Percentiles rank a stretch among this genome's conserved stretches.
Conservation (phyloP, 92 coral and sea anemone species). For the Chrysogorgia sp. region DNA sequence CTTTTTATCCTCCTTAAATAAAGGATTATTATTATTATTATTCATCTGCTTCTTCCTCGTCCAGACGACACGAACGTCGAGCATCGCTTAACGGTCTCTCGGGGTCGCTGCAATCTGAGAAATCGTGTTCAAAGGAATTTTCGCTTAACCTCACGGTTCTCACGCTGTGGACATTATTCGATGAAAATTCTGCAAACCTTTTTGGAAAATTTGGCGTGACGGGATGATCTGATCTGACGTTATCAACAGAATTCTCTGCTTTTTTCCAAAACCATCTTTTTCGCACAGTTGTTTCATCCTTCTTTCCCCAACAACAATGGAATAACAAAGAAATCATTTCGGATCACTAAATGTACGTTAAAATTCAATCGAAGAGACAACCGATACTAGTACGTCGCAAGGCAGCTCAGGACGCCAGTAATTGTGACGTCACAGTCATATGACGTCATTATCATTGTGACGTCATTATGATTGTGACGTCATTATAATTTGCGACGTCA, state of each 20-base stretch:
- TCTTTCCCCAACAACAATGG: not conserved
- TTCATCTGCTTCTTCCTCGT: not conserved
- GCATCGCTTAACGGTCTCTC: conserved; percentile 3
- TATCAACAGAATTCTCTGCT: not conserved
- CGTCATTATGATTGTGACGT: too few relatives aligned
- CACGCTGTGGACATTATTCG: not conserved
- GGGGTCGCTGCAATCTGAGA: conserved; percentile 6
- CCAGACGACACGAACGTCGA: not conserved
- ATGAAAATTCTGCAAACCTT: not conserved
- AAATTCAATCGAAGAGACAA: not conserved
- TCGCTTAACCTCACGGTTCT: conserved; percentile 13
- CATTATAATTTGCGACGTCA: too few relatives aligned
- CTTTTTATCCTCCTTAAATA: too few relatives aligned
- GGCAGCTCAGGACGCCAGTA: not conserved
- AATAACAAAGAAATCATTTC: not conserved
- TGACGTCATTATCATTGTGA: too few relatives aligned
- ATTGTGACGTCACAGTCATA: too few relatives aligned
- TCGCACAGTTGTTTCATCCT: not conserved
- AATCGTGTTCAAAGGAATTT: conserved; percentile 28
- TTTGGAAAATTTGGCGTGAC: not conserved
- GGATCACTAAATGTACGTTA: not conserved
- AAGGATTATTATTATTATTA: too few relatives aligned
- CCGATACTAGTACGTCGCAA: conserved; percentile 5
- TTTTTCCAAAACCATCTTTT: conserved; percentile 6
- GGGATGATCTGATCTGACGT: not conserved